A percentile compares a stretch with the other conserved stretches of the same genome.
These are phyloP conservation scores for Caprella mutica DNA, from an alignment of 2,888 invertebrate species.

Conservation along the genomic window DNA sequence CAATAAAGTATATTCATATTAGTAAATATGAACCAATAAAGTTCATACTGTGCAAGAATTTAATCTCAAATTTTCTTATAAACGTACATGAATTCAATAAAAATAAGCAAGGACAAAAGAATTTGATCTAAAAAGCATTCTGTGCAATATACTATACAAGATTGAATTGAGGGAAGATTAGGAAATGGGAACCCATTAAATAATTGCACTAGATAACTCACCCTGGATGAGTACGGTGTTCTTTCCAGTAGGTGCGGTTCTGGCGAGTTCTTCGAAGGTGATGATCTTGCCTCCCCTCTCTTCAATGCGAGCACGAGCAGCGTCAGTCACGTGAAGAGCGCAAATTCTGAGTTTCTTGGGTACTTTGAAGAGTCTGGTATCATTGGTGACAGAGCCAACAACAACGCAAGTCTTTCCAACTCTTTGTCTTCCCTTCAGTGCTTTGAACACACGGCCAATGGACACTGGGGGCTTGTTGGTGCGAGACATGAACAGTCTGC, in stretches of 20 bases:
- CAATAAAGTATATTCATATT: no score
- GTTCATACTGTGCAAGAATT: no score
- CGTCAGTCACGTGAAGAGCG: conserved; percentile 84
- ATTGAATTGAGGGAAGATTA: no score
- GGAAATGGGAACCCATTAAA: no score
- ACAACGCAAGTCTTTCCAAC: conserved; percentile 80
- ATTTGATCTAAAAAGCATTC: no score
- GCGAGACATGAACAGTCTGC: conserved; percentile 93
- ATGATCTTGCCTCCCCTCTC: conserved; percentile 92
- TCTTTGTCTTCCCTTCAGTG: conserved; percentile 77
- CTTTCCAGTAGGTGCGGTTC: conserved; percentile 82
- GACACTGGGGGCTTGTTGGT: conserved; percentile 91
- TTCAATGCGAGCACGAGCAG: conserved; percentile 88
- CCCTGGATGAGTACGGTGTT: conserved; percentile 89
- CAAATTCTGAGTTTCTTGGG: conserved; percentile 80
- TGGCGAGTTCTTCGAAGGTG: conserved; percentile 94
- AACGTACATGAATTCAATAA: no score
- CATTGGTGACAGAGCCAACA: conserved; percentile 92
- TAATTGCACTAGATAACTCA: no score
- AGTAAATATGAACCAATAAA: no score
- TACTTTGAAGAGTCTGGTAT: conserved; percentile 74
- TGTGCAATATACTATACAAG: no score
- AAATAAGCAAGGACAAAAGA: no score
- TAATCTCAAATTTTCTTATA: no score
- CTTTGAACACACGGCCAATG: conserved; percentile 68